phyloP scores from a whole-genome alignment of 2,113 vertebrate genomes.

The Mustelus asterias region DNA sequence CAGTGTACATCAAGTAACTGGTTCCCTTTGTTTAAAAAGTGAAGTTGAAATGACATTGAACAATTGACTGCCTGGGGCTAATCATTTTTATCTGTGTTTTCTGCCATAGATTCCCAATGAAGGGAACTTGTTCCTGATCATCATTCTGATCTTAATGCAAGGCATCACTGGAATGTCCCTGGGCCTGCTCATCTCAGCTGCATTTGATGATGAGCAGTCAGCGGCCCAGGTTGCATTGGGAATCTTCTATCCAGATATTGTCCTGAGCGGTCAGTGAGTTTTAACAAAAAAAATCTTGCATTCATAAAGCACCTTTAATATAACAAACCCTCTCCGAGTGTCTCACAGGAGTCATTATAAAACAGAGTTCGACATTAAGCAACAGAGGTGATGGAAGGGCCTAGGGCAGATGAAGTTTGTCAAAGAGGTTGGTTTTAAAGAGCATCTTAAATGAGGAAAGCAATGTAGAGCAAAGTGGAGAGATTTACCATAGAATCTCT shows the following conservation, averaged over 20 bases:
- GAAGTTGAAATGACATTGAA: neutral
- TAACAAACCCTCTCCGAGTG: neutral
- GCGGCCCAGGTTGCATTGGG: conserved; percentile 68
- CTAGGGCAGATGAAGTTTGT: neutral
- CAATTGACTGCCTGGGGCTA: neutral
- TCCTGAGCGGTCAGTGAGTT: conserved; percentile 54
- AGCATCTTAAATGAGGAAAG: neutral
- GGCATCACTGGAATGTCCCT: conserved; percentile 61
- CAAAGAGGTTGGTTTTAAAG: neutral
- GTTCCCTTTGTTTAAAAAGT: neutral
- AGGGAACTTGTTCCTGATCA: conserved; percentile 56
- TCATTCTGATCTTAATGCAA: conserved; percentile 62
- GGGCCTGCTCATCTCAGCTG: conserved; percentile 64
- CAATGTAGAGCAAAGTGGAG: neutral
- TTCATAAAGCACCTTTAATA: neutral
- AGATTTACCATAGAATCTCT: neutral
- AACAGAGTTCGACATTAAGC: neutral
- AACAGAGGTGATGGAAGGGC: neutral
- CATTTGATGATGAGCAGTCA: conserved; percentile 64
- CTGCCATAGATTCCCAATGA: conserved; percentile 58
- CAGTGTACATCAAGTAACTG: neutral
- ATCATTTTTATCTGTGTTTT: neutral
- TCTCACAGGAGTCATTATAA: neutral
- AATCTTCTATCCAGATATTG: conserved; percentile 67
- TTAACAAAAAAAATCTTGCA: neutral